These are phyloP conservation scores for Sthenelais limicola DNA, from an alignment of 2,888 invertebrate species.

Conservation along the genomic window DNA sequence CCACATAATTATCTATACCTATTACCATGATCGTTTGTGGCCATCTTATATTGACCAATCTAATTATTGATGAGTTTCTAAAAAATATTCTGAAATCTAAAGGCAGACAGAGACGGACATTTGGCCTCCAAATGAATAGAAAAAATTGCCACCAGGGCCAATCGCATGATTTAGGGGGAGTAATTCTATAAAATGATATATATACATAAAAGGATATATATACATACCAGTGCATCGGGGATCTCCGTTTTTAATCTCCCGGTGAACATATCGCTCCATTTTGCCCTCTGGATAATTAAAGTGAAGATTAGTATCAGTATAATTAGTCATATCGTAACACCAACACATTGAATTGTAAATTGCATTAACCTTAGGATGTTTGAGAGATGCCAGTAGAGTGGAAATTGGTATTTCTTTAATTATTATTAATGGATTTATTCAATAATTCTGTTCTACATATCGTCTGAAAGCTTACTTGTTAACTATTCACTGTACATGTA, in stretches of 20 bases:
- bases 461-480: too few relatives aligned
- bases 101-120: neutral
- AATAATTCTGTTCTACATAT: too few relatives aligned
- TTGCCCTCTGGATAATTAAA: conserved; percentile 76
- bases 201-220: neutral
- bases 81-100: neutral
- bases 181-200: neutral
- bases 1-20: too few relatives aligned
- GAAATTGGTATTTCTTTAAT: too few relatives aligned
- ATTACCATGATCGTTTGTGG: too few relatives aligned
- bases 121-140: neutral
- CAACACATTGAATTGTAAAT: too few relatives aligned
- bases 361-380: too few relatives aligned
- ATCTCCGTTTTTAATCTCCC: conserved; percentile 96
- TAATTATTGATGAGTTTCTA: neutral
- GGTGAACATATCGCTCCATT: conserved; percentile 98
- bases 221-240: conserved; percentile 86
- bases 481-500: too few relatives aligned
- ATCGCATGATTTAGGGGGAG: neutral
- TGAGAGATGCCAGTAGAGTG: too few relatives aligned
- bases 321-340: neutral
- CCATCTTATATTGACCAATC: too few relatives aligned
- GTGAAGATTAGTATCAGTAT: neutral
- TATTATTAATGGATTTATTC: too few relatives aligned
- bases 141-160: neutral